A percentile compares a stretch with the other conserved stretches of the same genome.
Evolutionary conservation across 2,888 invertebrate species (phyloP).

Genomic region (Troglohyphantes excavatus): DNA sequence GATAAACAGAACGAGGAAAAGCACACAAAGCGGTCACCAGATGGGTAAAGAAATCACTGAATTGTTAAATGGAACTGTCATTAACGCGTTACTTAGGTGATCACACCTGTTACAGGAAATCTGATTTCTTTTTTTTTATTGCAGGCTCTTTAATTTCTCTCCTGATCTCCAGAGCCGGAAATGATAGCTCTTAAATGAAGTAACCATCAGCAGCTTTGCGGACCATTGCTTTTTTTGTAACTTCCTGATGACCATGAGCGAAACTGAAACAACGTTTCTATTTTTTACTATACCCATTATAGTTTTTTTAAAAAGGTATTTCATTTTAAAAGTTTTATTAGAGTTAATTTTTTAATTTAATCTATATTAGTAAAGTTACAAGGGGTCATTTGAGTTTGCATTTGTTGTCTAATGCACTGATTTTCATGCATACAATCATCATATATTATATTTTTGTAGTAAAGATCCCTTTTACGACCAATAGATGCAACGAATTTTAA

Average conservation of each 20-base stretch:
- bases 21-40: conserved; percentile 31
- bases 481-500: too few relatives aligned
- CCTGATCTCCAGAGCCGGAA: conserved; percentile 38
- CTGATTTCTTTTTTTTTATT: conserved; percentile 15
- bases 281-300: not conserved
- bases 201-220: conserved; percentile 45
- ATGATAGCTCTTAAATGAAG: conserved; percentile 53
- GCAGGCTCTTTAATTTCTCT: conserved; percentile 1
- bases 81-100: conserved; percentile 24
- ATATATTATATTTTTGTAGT: too few relatives aligned
- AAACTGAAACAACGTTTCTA: not conserved
- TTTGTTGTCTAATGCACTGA: too few relatives aligned
- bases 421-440: too few relatives aligned
- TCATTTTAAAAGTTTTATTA: too few relatives aligned
- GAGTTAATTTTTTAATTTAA: too few relatives aligned
- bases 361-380: too few relatives aligned
- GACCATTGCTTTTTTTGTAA: conserved; percentile 24
- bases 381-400: too few relatives aligned
- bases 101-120: conserved; percentile 31
- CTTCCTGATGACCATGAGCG: conserved; percentile 35
- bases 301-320: too few relatives aligned
- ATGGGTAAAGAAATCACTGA: conserved; percentile 41
- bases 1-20: not conserved
- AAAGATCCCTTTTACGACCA: too few relatives aligned
- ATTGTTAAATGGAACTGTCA: conserved; percentile 42